Evolutionary conservation across 2,888 invertebrate genomes (phyloP), one percentile per base, ranked within the genome.

Genomic region (Portevinia maculata): DNA sequence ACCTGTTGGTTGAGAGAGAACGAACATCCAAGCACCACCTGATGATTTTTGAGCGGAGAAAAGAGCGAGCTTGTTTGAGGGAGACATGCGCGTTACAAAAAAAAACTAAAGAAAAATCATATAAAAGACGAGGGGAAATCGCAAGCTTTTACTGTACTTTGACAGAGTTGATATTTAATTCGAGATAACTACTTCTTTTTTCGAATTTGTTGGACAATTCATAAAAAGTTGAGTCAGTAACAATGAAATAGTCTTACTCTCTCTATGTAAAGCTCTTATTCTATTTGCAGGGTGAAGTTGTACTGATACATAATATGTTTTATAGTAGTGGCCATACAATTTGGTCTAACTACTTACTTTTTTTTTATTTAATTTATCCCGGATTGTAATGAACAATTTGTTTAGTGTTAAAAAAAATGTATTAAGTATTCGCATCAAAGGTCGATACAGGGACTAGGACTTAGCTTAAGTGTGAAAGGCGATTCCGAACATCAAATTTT

Each of bases 1-100:
- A 83, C 83, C 83, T 83, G 83, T 83, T 79, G 79, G 79, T 55
- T 78, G 41, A 57, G 50, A 67, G 60, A n/a, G 50, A 62, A 76
- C 60, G 15, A 30, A 46, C 64, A 46, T 50, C 62, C 24, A 24
- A 62, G 21, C 39, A 67, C 83, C 83, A 83, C 83, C 83, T 83
- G 83, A 83, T 83, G 83, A 78, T 62, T 70, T 67, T 60, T 28
- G 6, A 1, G 13, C 11, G 13, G 50, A 11, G 30, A 71, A 19
- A 19, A 8, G 13, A 19, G 41, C 1, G 15, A 50, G 17, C 52
- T 62, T 50, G 3, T 17, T 19, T 41, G 17, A 0, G 1, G 11
- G 8, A 15, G 50, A 44, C 62, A 64, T 34, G 30, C 46, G 21
- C 37, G 3, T 28, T 37, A 17, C 24, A 24, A 24, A 24, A 24